Conservation (phyloP, 2,888 invertebrate genomes). For the Pheosia tremula region DNA sequence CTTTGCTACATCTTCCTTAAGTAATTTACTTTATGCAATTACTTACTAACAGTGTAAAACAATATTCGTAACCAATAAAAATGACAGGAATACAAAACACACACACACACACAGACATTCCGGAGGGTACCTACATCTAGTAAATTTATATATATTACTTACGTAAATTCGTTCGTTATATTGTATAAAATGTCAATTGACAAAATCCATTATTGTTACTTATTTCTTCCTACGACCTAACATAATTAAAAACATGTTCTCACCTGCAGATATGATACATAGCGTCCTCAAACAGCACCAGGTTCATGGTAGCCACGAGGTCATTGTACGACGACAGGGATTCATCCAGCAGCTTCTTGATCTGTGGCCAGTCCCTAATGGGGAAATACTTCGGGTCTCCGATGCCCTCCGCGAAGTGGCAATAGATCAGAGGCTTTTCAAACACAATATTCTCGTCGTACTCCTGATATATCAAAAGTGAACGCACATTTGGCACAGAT, state of each 20-base stretch:
- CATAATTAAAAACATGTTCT: constrained; percentile 13
- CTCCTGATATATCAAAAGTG: constrained; percentile 71
- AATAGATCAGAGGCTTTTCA: constrained; percentile 92
- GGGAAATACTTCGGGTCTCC: constrained; percentile 96
- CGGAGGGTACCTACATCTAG: no score
- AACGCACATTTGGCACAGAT: neutral
- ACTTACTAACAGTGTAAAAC: no score
- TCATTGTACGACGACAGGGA: constrained; percentile 95
- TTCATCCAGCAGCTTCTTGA: constrained; percentile 90
- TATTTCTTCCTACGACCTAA: no score
- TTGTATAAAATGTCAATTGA: no score
- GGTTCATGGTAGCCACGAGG: constrained; percentile 94
- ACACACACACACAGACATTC: no score
- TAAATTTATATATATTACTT: no score
- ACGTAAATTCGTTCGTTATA: no score
- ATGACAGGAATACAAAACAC: no score
- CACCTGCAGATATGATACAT: constrained; percentile 95
- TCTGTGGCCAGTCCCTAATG: constrained; percentile 87
- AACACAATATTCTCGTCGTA: constrained; percentile 89
- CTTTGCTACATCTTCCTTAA: no score
- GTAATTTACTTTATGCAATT: no score
- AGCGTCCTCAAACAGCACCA: constrained; percentile 97
- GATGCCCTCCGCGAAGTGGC: constrained; percentile 96
- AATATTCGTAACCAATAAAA: no score
- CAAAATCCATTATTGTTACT: no score